Conservation (phyloP, 64 coral and sea anemone species). For the Actinia tenebrosa region DNA sequence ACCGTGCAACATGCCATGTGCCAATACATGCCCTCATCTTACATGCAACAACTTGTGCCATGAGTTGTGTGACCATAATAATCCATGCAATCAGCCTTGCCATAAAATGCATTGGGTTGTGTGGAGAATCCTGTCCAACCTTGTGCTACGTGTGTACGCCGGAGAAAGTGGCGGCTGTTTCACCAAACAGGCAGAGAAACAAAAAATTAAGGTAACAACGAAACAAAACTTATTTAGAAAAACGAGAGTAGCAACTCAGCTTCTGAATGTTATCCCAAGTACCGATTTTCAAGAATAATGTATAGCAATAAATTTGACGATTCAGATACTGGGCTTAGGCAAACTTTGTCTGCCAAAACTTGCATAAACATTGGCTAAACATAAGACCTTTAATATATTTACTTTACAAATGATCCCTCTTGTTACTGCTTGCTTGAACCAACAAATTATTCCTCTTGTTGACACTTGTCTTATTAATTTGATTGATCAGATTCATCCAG, state of each 20-base stretch:
- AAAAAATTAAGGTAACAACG: neutral
- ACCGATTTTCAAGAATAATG: too few relatives aligned
- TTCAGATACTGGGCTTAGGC: too few relatives aligned
- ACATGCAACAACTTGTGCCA: slow-evolving; percentile 55
- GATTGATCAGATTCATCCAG: slow-evolving; percentile 7
- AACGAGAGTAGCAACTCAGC: neutral
- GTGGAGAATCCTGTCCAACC: slow-evolving; percentile 46
- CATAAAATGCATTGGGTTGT: slow-evolving; percentile 41
- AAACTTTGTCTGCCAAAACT: too few relatives aligned
- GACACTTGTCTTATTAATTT: too few relatives aligned
- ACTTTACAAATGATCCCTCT: neutral
- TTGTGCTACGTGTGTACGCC: slow-evolving; percentile 37
- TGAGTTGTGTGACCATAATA: slow-evolving; percentile 29
- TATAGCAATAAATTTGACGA: too few relatives aligned
- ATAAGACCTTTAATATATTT: neutral
- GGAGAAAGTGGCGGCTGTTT: slow-evolving; percentile 9
- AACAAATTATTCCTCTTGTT: too few relatives aligned
- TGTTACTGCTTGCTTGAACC: too few relatives aligned
- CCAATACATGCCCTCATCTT: slow-evolving; percentile 44
- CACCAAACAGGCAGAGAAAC: neutral
- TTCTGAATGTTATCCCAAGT: neutral
- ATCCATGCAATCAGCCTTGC: slow-evolving; percentile 36
- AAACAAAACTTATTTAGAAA: neutral
- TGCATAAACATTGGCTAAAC: too few relatives aligned
- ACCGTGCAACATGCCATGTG: slow-evolving; percentile 39